phyloP scores from a whole-genome alignment of 2,888 invertebrate species.

The Trachelus iudaicus region DNA sequence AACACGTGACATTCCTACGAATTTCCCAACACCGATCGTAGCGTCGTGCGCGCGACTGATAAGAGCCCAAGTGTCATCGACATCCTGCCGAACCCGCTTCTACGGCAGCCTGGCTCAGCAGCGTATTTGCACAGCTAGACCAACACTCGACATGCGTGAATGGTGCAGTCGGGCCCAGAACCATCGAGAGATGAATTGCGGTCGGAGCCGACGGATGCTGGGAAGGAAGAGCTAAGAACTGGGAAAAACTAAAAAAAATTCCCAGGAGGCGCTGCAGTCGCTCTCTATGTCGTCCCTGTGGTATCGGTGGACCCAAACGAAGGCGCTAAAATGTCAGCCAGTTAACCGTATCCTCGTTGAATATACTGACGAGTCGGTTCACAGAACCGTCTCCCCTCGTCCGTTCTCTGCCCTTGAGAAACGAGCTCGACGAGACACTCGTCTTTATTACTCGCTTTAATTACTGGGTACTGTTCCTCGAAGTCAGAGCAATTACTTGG shows the following conservation, averaged over 20 bases:
- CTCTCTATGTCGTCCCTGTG: no score
- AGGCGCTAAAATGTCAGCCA: no score
- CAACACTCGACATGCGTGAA: conserved; percentile 35
- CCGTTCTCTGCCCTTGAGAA: no score
- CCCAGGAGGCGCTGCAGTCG: no score
- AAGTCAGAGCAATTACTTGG: no score
- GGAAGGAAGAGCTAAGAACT: background rate
- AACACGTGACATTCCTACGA: background rate
- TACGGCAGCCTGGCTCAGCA: conserved; percentile 20
- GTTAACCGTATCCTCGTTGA: no score
- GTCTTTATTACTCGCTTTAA: no score
- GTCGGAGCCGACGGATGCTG: conserved; percentile 2
- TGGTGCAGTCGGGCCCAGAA: background rate
- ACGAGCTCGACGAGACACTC: no score
- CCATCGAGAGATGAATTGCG: conserved; percentile 6
- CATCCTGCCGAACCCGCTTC: conserved; percentile 31
- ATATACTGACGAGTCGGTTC: no score
- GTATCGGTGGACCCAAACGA: no score
- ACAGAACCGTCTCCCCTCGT: no score
- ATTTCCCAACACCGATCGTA: conserved; percentile 14
- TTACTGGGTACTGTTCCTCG: no score
- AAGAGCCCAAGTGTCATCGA: conserved; percentile 44
- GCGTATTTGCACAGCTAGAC: conserved; percentile 56
- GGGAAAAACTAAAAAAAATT: background rate
- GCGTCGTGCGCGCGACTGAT: conserved; percentile 24